A percentile compares a stretch with the other conserved stretches of the same genome.
Evolutionary conservation across 2,113 vertebrate species (phyloP).

Genomic region (Corythornis cristatus): DNA sequence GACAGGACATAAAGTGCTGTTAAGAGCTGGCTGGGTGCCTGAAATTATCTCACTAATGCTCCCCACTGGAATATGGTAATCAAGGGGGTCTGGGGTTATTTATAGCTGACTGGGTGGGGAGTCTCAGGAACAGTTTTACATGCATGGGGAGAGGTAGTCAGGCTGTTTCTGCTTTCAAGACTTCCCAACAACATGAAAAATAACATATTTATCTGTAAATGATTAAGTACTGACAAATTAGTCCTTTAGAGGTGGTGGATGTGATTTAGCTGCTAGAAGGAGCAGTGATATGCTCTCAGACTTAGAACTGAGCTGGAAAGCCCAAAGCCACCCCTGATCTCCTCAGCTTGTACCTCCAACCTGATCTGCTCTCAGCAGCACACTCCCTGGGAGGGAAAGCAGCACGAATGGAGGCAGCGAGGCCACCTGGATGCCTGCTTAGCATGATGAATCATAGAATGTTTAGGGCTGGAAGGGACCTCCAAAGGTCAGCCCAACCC

Average conservation of each 20-base stretch:
- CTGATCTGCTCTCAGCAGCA: fast-evolving
- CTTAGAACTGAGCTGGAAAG: background rate
- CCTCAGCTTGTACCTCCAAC: background rate
- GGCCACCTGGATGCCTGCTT: background rate
- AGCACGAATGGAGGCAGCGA: fast-evolving
- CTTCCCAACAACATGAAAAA: background rate
- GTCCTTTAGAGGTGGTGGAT: fast-evolving
- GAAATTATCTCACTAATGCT: conserved; percentile 16
- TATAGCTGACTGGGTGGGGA: background rate
- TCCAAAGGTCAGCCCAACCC: too few relatives aligned
- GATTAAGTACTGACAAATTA: background rate
- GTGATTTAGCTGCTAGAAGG: background rate
- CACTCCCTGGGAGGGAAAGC: background rate
- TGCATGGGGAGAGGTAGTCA: background rate
- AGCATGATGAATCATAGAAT: background rate
- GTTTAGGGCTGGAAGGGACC: too few relatives aligned
- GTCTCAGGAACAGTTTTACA: background rate
- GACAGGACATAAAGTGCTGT: background rate
- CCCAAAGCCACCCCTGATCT: background rate
- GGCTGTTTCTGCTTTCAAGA: background rate
- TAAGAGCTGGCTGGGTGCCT: conserved; percentile 1
- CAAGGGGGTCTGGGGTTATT: background rate
- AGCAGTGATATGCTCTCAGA: background rate
- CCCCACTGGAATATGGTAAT: background rate
- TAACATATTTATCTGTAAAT: background rate